Evolutionary conservation across 2,797 vertebrate species (phyloP).

Genomic region (Todus mexicanus): DNA sequence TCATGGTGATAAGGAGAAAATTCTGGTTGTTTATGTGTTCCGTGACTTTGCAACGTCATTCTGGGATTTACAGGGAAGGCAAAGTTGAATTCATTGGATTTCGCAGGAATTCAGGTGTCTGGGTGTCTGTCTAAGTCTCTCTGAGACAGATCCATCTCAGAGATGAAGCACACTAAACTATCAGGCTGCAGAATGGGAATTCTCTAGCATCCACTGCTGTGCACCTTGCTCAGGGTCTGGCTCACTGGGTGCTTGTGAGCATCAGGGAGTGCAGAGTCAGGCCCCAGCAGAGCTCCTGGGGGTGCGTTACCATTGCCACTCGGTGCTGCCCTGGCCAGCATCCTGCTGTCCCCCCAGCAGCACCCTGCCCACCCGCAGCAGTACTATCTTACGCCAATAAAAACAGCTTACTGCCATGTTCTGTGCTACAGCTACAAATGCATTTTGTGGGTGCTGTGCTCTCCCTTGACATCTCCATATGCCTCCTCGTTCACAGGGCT

Average conservation of each 20-base stretch:
- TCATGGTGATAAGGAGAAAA: not conserved
- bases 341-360: not conserved
- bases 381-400: not conserved
- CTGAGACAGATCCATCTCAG: not conserved
- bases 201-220: not conserved
- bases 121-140: not conserved
- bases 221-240: not conserved
- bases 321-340: not conserved
- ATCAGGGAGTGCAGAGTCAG: rapidly evolving
- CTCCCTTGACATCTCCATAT: rapidly evolving
- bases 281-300: rapidly evolving
- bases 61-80: not conserved
- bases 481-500: constrained; percentile 65
- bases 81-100: not conserved
- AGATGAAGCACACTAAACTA: not conserved
- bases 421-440: not conserved
- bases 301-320: not conserved
- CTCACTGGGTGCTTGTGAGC: not conserved
- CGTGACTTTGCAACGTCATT: not conserved
- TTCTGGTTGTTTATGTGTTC: not conserved
- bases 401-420: rapidly evolving
- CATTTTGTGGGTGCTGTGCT: not conserved
- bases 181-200: not conserved
- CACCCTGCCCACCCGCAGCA: not conserved
- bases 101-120: not conserved